Conservation (phyloP, 37 sponge, comb jelly and placozoan genomes). For the Geodia barretti region DNA sequence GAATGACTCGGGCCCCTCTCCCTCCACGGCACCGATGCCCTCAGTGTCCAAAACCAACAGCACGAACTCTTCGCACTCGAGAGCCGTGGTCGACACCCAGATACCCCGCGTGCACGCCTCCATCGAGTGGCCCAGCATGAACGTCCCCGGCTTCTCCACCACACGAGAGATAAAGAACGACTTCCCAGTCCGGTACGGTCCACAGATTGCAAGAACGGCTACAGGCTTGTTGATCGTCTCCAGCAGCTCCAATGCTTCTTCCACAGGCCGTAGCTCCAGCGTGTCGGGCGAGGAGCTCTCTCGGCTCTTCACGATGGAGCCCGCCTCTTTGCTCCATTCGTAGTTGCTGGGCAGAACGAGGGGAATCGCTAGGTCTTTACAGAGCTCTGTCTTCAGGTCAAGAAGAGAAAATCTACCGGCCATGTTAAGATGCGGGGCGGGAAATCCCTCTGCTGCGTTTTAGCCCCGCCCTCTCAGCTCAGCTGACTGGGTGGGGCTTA, state of each 20-base stretch:
- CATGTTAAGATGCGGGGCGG: no score
- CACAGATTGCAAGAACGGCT: slow-evolving; percentile 44
- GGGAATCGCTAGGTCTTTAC: no score
- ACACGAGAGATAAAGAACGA: slow-evolving; percentile 42
- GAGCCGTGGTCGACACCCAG: slow-evolving; percentile 33
- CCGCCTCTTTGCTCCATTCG: neutral
- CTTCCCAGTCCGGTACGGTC: slow-evolving; percentile 51
- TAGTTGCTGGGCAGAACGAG: neutral
- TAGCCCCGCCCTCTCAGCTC: no score
- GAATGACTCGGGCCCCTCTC: neutral
- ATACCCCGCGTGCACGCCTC: slow-evolving; percentile 26
- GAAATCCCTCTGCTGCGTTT: no score
- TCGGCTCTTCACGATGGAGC: no score
- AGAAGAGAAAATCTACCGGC: no score
- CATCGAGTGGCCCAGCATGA: slow-evolving; percentile 35
- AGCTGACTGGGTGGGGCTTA: no score
- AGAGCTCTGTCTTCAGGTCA: no score
- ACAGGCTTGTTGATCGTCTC: slow-evolving; percentile 24
- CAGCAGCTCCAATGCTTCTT: slow-evolving; percentile 15
- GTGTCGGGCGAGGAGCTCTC: neutral
- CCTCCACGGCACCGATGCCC: slow-evolving; percentile 17
- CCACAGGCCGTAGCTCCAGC: neutral
- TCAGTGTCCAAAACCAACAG: slow-evolving; percentile 42
- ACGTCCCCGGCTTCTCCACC: slow-evolving; percentile 11
- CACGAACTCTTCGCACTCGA: slow-evolving; percentile 38